phyloP scores from a whole-genome alignment of 2,888 invertebrate genomes.

The Drosophila prostipennis region DNA sequence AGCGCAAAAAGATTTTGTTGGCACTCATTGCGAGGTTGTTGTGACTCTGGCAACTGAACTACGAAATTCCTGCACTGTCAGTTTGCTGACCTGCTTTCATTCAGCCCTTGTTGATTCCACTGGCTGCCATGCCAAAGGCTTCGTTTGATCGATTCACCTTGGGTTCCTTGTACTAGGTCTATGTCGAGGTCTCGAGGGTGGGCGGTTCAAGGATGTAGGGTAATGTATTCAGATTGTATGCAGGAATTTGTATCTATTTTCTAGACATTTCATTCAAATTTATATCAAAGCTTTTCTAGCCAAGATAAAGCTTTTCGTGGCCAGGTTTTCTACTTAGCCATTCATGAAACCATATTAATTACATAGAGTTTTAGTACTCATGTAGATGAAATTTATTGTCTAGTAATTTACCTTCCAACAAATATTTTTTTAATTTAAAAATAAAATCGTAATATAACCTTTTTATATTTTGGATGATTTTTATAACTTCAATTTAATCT shows the following conservation, averaged over 20 bases:
- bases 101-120: slow-evolving; percentile 57
- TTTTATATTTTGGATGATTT: too few relatives aligned
- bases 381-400: neutral
- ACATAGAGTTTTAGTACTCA: neutral
- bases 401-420: too few relatives aligned
- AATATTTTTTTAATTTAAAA: neutral
- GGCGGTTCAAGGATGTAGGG: slow-evolving; percentile 30
- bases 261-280: slow-evolving; percentile 3
- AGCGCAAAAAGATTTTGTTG: slow-evolving; percentile 88
- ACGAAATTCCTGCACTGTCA: slow-evolving; percentile 46
- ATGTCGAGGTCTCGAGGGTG: slow-evolving; percentile 43
- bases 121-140: slow-evolving; percentile 31
- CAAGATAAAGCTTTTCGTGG: slow-evolving; percentile 9
- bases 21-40: slow-evolving; percentile 86
- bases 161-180: slow-evolving; percentile 46
- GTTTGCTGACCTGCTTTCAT: slow-evolving; percentile 77
- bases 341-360: neutral
- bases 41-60: slow-evolving; percentile 11
- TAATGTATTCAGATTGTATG: neutral
- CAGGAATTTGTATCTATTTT: neutral
- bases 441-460: too few relatives aligned
- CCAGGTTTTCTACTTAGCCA: slow-evolving; percentile 1
- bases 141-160: slow-evolving; percentile 68
- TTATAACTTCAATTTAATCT: too few relatives aligned
- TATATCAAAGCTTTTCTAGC: neutral